Evolutionary conservation across 2,888 invertebrate genomes (phyloP).

Genomic region (Oscheius sp.): DNA sequence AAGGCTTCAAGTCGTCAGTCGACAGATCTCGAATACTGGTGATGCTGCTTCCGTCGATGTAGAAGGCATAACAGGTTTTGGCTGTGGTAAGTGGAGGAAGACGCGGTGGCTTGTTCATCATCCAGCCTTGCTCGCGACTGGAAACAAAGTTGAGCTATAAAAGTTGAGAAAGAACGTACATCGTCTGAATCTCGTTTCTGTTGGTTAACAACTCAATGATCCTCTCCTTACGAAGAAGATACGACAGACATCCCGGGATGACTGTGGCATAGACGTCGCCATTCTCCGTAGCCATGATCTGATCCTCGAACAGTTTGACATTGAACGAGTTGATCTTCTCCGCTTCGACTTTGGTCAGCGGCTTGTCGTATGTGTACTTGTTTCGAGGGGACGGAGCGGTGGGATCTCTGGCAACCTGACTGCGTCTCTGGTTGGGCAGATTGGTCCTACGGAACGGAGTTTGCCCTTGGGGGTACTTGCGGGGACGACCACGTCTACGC

Average conservation of each 20-base stretch:
- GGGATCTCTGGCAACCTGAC: constrained; percentile 9
- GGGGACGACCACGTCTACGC: constrained; percentile 34
- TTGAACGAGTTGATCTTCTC: constrained; percentile 45
- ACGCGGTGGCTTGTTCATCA: constrained; percentile 53
- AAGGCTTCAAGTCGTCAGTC: constrained; percentile 56
- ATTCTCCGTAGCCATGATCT: constrained; percentile 50
- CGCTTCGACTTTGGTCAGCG: constrained; percentile 48
- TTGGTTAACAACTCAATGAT: constrained; percentile 53
- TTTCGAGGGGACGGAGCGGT: constrained; percentile 26
- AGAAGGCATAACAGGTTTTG: constrained; percentile 56
- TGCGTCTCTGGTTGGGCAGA: not conserved
- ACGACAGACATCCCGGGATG: constrained; percentile 52
- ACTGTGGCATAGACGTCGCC: constrained; percentile 58
- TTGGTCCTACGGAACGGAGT: constrained; percentile 33
- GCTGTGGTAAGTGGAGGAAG: constrained; percentile 54
- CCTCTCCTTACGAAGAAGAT: constrained; percentile 54
- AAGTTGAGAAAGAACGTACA: constrained; percentile 35
- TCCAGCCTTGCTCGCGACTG: constrained; percentile 56
- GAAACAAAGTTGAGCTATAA: constrained; percentile 7
- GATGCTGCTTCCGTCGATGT: constrained; percentile 51
- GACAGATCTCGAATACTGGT: constrained; percentile 45
- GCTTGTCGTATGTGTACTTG: constrained; percentile 44
- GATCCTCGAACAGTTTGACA: constrained; percentile 57
- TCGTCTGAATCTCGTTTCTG: constrained; percentile 40
- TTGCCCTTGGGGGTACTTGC: constrained; percentile 37